Percentiles rank a stretch among this genome's conserved stretches.
phyloP scores from a whole-genome alignment of 2,888 invertebrate species.

The Timema cristinae region DNA sequence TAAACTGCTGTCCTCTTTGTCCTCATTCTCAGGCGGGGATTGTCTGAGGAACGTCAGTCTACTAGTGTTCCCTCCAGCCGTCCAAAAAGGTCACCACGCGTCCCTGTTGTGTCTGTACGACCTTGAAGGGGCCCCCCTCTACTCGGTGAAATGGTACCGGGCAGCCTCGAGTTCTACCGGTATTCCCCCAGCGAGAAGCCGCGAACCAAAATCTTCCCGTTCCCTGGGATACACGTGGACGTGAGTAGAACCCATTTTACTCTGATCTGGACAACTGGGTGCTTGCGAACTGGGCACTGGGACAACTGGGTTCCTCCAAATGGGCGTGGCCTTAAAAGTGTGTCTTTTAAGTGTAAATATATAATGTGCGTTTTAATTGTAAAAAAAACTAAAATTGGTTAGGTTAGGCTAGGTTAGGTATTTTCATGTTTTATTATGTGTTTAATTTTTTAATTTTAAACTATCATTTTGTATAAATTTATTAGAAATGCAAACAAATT shows the following conservation, averaged over 20 bases:
- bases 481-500: too few species aligned
- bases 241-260: constrained; percentile 57
- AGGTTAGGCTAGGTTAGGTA: too few species aligned
- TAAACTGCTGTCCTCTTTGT: too few species aligned
- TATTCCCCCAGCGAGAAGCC: constrained; percentile 71
- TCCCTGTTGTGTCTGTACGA: constrained; percentile 71
- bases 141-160: constrained; percentile 88
- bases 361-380: too few species aligned
- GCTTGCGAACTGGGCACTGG: too few species aligned
- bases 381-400: too few species aligned
- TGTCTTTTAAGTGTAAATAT: too few species aligned
- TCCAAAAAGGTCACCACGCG: constrained; percentile 63
- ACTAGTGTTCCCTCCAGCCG: constrained; percentile 64
- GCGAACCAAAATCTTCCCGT: constrained; percentile 66
- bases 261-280: not conserved
- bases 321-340: too few species aligned
- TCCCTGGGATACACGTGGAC: constrained; percentile 73
- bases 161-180: constrained; percentile 71
- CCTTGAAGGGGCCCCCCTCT: constrained; percentile 69
- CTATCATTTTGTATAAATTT: too few species aligned
- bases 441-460: too few species aligned
- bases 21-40: constrained; percentile 50
- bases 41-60: constrained; percentile 68
- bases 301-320: too few species aligned
- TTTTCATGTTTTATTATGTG: too few species aligned